These are phyloP conservation scores for Haliaeetus vocifer DNA, from an alignment of 2,797 vertebrate genomes.

Conservation along the genomic window DNA sequence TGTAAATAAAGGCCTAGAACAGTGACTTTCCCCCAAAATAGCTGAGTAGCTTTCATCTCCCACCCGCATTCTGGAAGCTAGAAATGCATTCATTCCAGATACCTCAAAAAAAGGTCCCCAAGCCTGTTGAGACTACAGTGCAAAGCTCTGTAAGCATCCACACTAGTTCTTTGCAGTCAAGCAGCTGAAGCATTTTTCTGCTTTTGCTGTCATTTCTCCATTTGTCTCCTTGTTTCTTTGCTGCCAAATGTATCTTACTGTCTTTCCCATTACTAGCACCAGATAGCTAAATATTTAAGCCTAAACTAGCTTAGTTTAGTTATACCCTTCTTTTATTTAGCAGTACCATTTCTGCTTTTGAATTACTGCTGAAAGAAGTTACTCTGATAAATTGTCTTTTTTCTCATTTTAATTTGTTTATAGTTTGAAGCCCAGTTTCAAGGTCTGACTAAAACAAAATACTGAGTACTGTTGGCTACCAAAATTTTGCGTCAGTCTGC, in stretches of 20 bases:
- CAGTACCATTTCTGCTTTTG: background rate
- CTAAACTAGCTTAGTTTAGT: background rate
- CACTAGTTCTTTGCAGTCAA: background rate
- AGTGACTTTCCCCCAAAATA: background rate
- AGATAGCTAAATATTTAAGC: background rate
- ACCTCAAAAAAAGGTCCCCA: background rate
- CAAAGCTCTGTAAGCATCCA: background rate
- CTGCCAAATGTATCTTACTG: background rate
- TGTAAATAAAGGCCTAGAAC: background rate
- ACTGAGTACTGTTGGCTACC: background rate
- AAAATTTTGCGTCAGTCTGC: background rate
- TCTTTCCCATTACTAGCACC: background rate
- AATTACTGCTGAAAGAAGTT: background rate
- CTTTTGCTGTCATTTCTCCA: background rate
- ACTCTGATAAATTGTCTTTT: background rate
- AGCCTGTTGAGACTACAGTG: background rate
- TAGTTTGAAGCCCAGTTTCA: background rate
- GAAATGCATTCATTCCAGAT: background rate
- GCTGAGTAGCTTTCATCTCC: background rate
- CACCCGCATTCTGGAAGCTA: background rate
- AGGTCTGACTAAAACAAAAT: background rate
- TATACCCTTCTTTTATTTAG: background rate
- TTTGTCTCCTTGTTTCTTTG: background rate
- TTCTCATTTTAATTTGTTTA: background rate
- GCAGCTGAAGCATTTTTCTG: background rate